Evolutionary conservation across 2,797 vertebrate genomes (phyloP), one percentile per base, ranked within the genome.

Genomic region (Gymnocypris eckloni): DNA sequence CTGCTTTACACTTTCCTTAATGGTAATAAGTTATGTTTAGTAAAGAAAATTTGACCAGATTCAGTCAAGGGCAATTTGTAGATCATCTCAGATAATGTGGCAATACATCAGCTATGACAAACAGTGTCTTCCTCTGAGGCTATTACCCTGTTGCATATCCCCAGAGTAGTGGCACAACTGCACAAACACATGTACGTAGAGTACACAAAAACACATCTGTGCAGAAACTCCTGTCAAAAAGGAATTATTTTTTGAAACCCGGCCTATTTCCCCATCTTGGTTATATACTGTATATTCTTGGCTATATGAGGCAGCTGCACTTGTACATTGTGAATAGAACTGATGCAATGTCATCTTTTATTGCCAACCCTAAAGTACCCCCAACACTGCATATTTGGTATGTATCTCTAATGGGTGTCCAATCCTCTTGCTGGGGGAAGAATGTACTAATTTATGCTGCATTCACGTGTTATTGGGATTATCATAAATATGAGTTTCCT

Each of bases 141-240:
- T 78, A 64, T 78, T 85, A 70, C 37, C 81, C 59, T 2, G 0
- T 56, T 64, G 43, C 82, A 16, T 25, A 48, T 56, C 6, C 50
- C 86, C 79, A 82, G 56, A 59, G 73, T 73, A 70, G 66, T 48
- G 13, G 28, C 28, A 8, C 39, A 39, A 61, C 72, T 84, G 81
- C 43, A 86, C 78, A 89, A 89, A 86, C 84, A 89, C 54, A 39
- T 7, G 59, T 37, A 56, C 11, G 69, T 50, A 70, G n/a, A 20
- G 59, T 48, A 64, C 59, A 80, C 43, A 50, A 67, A 81, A 73
- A 80, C 64, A 83, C 69, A 87, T 33, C 25, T 54, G 45, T 52
- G 72, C 45, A 67, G 20, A 66, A 67, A 64, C 54, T 33, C 8
- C 54, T 52, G 61, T 77, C 33, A 9, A 76, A 48, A 43, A 61